Evolutionary conservation across 1,140 invertebrate genomes (phyloP), one percentile per base, ranked within the genome.

Genomic region (Argopecten irradians): DNA sequence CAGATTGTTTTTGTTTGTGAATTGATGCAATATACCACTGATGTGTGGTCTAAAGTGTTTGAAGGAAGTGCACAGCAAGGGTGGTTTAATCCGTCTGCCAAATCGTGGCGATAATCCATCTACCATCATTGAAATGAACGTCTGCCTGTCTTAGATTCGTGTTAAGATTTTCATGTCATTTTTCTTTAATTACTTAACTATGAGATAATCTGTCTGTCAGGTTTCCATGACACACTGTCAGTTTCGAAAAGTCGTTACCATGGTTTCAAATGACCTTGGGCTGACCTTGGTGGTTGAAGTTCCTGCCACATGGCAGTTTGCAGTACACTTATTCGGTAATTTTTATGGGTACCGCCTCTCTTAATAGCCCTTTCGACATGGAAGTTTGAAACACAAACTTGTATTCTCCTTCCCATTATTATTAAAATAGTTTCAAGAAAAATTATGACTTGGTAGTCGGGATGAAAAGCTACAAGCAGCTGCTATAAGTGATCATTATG

Each of bases 131-230:
- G 19, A 71, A 28, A 11, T 28, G 22, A 28, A 5, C 1, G n/a
- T 22, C n/a, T 71, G 55, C 8, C 55, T 28, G 55, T 28, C 55
- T 71, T 3, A n/a, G 55, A 71, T 71, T 22, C n/a, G n/a, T 71
- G 55, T 71, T 5, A 28, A 71, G 55, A 71, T 71, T 71, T 28
- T 28, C 55, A 71, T 71, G 55, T 71, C 55, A 71, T 71, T 71
- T 71, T 71, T 71, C 55, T 71, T 71, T 28, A n/a, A 71, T 71
- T 71, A 71, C 55, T 71, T 71, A 71, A 28, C 22, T 71, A 71
- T 71, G 55, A 71, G 55, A 71, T 71, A 71, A 71, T 71, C 55
- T 71, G 55, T 71, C 55, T 71, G 55, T 71, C 55, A 71, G 55
- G 22, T n/a, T 71, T 3, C 55, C 55, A 71, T 71, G 55, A 71